phyloP scores from a whole-genome alignment of 2,113 vertebrate genomes.

The Dendrocopos noguchii region DNA sequence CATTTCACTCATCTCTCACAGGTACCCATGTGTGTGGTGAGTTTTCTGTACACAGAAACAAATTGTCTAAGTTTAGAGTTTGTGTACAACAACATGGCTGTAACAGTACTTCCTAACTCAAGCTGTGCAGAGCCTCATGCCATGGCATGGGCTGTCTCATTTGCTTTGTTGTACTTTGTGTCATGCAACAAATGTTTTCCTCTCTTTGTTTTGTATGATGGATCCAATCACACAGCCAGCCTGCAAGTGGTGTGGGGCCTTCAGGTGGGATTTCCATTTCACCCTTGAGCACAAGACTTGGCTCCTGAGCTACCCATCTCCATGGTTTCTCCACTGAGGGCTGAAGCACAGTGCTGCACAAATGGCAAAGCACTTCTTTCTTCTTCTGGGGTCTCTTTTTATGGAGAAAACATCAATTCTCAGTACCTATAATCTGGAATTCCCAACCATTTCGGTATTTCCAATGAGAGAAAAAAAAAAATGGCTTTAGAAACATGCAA shows the following conservation, averaged over 20 bases:
- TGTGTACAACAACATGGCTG: too few relatives aligned
- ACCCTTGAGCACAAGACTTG: neutral
- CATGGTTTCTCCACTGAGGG: neutral
- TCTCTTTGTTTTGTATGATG: neutral
- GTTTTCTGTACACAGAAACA: too few relatives aligned
- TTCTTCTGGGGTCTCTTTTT: neutral
- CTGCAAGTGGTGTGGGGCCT: neutral
- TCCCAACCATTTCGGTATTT: neutral
- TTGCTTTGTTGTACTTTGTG: neutral
- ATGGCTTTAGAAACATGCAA: neutral
- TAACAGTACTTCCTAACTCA: too few relatives aligned
- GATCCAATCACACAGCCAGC: neutral
- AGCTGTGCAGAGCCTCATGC: too few relatives aligned
- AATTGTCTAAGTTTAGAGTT: too few relatives aligned
- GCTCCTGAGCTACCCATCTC: neutral
- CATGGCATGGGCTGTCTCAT: too few relatives aligned
- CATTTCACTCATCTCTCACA: too few relatives aligned
- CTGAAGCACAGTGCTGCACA: neutral
- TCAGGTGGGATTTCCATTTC: neutral
- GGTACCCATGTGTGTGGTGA: too few relatives aligned
- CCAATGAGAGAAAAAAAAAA: neutral
- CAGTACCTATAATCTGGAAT: neutral
- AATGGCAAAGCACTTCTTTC: neutral
- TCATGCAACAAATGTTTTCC: neutral
- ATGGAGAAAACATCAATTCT: neutral